Conservation (phyloP, 1,140 invertebrate genomes). For the Goniozus legneri region DNA sequence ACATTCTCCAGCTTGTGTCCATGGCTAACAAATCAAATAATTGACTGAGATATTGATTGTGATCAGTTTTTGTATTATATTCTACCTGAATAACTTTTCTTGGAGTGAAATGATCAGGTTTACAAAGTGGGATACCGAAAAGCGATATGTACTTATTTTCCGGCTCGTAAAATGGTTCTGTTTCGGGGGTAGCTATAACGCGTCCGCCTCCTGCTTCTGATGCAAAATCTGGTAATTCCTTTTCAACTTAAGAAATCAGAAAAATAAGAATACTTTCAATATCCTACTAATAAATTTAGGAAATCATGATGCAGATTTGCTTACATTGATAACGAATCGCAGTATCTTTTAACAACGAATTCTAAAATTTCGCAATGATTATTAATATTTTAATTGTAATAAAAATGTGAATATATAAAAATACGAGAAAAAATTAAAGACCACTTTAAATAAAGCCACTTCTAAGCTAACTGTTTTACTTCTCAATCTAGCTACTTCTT, state of each 20-base stretch:
- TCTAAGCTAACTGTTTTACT: slow-evolving; percentile 23
- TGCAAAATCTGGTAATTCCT: slow-evolving; percentile 37
- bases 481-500: slow-evolving; percentile 22
- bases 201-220: slow-evolving; percentile 36
- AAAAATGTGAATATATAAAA: slow-evolving; percentile 4
- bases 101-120: slow-evolving; percentile 29
- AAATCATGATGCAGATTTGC: background rate
- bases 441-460: slow-evolving; percentile 24
- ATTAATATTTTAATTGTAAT: slow-evolving; percentile 15
- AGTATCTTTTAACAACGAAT: slow-evolving; percentile 7
- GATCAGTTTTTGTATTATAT: background rate
- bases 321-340: slow-evolving; percentile 3
- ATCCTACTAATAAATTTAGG: background rate
- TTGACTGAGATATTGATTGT: no score
- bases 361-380: slow-evolving; percentile 14
- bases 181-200: slow-evolving; percentile 35
- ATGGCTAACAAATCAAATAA: slow-evolving; percentile 20
- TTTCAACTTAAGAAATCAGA: slow-evolving; percentile 10
- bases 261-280: background rate
- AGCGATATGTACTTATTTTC: slow-evolving; percentile 19
- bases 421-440: slow-evolving; percentile 5
- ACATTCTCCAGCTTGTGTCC: slow-evolving; percentile 75
- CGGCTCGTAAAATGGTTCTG: slow-evolving; percentile 25
- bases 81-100: slow-evolving; percentile 38
- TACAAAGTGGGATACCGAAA: slow-evolving; percentile 38